These are phyloP conservation scores for Cyanocitta stelleri DNA, from an alignment of 2,113 vertebrate species.

Conservation along the genomic window DNA sequence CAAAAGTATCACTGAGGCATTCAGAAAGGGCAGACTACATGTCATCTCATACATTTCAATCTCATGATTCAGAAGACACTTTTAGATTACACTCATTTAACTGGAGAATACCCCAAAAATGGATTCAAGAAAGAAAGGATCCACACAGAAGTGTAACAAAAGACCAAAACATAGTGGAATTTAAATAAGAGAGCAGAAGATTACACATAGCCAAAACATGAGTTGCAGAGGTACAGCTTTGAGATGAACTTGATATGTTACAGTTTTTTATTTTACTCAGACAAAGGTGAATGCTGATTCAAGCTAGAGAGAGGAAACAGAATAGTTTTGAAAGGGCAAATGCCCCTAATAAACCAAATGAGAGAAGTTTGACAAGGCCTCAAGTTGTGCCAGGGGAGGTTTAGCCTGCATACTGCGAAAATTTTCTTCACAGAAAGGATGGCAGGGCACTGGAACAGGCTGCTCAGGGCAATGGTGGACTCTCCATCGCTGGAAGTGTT, in stretches of 20 bases:
- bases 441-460: background rate
- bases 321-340: background rate
- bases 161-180: accelerated
- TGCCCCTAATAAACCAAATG: background rate
- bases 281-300: background rate
- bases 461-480: too few species aligned
- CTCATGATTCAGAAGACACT: background rate
- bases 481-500: background rate
- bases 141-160: background rate
- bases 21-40: background rate
- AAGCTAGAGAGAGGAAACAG: background rate
- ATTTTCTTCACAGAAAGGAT: background rate
- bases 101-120: background rate
- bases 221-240: background rate
- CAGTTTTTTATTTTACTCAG: background rate
- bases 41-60: background rate
- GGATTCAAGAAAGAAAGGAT: background rate
- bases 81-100: background rate
- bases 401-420: background rate
- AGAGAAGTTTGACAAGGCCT: background rate
- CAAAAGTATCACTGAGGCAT: background rate
- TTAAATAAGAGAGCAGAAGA: background rate
- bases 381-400: background rate
- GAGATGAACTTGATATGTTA: background rate
- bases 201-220: background rate